phyloP scores from a whole-genome alignment of 92 coral and sea anemone genomes.

The Zoanthus sociatus region DNA sequence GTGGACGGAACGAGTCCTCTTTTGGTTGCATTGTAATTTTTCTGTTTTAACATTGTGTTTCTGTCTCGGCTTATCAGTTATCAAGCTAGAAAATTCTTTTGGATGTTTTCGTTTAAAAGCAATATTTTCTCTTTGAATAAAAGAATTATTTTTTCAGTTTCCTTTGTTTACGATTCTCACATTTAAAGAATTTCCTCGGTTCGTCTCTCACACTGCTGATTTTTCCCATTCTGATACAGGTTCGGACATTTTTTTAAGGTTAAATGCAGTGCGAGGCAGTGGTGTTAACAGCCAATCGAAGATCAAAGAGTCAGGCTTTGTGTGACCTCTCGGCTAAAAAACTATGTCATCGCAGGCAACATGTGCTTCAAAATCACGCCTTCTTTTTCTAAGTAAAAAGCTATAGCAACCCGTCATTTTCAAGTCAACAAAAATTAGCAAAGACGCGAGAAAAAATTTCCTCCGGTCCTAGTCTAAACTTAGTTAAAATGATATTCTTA shows the following conservation, averaged over 20 bases:
- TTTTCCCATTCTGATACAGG: not conserved
- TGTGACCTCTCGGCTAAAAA: not conserved
- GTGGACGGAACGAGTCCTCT: not conserved
- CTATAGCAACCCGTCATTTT: conserved; percentile 31
- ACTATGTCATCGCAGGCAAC: conserved; percentile 4
- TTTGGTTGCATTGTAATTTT: not conserved
- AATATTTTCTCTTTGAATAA: not conserved
- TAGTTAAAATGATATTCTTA: not conserved
- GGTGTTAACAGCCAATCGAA: conserved; percentile 15
- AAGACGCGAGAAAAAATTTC: not conserved
- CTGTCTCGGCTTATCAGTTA: not conserved
- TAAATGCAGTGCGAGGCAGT: not conserved
- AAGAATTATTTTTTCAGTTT: not conserved
- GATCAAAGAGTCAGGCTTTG: conserved; percentile 27
- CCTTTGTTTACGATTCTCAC: not conserved
- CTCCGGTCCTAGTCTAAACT: not conserved
- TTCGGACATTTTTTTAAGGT: not conserved
- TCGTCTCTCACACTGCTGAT: not conserved
- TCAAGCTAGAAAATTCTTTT: not conserved
- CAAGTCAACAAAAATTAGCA: not conserved
- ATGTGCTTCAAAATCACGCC: not conserved
- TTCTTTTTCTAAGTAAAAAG: conserved; percentile 8
- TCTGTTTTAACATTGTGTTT: not conserved
- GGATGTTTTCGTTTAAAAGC: not conserved
- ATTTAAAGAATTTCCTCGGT: not conserved